Evolutionary conservation across 2,888 invertebrate genomes (phyloP).

Genomic region (Drosophila aldrichi): DNA sequence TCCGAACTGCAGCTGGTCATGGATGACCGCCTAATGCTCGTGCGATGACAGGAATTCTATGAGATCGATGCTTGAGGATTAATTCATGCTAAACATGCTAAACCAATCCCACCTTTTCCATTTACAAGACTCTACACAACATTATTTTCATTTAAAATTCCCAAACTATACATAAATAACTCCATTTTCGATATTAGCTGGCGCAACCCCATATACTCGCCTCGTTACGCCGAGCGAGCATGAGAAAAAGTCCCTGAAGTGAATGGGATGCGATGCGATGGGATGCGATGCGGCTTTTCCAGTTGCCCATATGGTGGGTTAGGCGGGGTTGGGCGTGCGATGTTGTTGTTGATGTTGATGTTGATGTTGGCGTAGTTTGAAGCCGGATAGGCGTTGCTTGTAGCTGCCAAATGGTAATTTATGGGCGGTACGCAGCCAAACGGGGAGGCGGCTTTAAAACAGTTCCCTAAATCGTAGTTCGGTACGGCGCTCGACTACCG

Average conservation of each 20-base stretch:
- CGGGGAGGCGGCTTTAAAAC: slow-evolving; percentile 74
- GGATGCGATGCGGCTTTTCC: slow-evolving; percentile 35
- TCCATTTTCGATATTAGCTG: not conserved
- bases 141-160: too few relatives aligned
- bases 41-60: not conserved
- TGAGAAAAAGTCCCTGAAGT: slow-evolving; percentile 21
- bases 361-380: slow-evolving; percentile 13
- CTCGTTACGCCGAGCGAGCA: not conserved
- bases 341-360: slow-evolving; percentile 10
- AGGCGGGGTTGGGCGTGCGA: slow-evolving; percentile 8
- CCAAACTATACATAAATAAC: too few relatives aligned
- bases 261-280: slow-evolving; percentile 29
- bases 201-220: not conserved
- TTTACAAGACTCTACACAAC: too few relatives aligned
- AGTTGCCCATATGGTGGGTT: slow-evolving; percentile 43
- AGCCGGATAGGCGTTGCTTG: slow-evolving; percentile 57
- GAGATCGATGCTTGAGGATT: not conserved
- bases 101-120: too few relatives aligned
- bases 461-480: slow-evolving; percentile 57
- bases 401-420: slow-evolving; percentile 76
- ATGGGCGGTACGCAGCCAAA: slow-evolving; percentile 70
- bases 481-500: slow-evolving; percentile 11
- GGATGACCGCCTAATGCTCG: not conserved
- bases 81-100: too few relatives aligned
- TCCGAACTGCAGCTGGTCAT: not conserved